A percentile compares a stretch with the other conserved stretches of the same genome.
phyloP scores from a whole-genome alignment of 2,797 vertebrate species.

The Alauda arvensis region DNA sequence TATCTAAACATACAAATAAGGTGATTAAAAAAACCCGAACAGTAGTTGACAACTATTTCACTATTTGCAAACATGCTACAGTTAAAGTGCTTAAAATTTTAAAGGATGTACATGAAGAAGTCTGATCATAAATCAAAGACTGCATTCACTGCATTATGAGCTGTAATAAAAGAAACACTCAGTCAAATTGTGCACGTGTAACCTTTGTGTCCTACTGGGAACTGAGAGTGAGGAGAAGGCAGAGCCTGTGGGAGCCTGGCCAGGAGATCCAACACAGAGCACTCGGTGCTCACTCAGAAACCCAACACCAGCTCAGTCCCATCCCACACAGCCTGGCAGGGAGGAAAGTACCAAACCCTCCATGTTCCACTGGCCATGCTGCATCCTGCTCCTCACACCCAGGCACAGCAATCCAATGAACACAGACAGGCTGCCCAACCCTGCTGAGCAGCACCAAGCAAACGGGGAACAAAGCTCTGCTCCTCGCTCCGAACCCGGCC shows the following conservation, averaged over 20 bases:
- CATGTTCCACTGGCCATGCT: accelerated
- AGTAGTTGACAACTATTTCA: neutral
- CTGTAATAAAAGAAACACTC: conserved; percentile 18
- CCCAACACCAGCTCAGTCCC: neutral
- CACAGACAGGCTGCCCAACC: neutral
- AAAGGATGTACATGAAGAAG: neutral
- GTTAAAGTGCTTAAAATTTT: neutral
- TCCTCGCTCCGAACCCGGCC: neutral
- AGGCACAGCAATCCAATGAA: neutral
- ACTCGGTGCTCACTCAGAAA: neutral
- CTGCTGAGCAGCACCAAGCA: neutral
- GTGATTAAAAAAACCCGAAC: neutral
- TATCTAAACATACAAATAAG: neutral
- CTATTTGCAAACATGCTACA: neutral
- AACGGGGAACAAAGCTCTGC: neutral
- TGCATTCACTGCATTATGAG: conserved; percentile 5
- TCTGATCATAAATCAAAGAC: neutral
- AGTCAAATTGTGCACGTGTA: neutral
- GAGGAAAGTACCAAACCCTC: neutral
- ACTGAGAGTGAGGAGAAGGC: neutral
- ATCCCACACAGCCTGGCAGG: neutral
- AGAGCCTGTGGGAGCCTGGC: neutral
- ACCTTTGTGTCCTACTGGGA: neutral
- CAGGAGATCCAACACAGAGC: accelerated
- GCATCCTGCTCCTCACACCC: neutral